These are phyloP conservation scores for Watsonalla cultraria DNA, from an alignment of 2,888 invertebrate genomes.

Conservation along the genomic window DNA sequence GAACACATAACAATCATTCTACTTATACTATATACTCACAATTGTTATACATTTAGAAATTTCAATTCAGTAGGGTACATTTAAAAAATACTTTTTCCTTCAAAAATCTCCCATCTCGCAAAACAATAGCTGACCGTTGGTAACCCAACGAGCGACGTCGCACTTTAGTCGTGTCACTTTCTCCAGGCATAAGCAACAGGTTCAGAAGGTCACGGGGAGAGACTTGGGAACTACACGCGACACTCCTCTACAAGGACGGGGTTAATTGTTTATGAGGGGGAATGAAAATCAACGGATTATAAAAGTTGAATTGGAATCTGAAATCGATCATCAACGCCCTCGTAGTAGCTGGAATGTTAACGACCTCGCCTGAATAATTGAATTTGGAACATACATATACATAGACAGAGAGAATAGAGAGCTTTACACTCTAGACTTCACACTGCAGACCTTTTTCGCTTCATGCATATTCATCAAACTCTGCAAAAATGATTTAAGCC, in stretches of 20 bases:
- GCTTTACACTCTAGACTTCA: no score
- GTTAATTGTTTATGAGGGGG: slow-evolving; percentile 8
- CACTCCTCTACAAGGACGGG: slow-evolving; percentile 11
- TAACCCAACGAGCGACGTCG: slow-evolving; percentile 57
- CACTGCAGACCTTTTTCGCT: no score
- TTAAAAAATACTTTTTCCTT: background rate
- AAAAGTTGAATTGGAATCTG: background rate
- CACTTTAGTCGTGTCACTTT: slow-evolving; percentile 60
- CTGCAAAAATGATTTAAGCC: no score
- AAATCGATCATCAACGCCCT: background rate
- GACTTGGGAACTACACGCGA: slow-evolving; percentile 32
- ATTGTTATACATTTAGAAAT: no score
- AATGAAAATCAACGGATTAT: background rate
- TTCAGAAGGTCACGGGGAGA: slow-evolving; percentile 56
- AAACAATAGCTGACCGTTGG: slow-evolving; percentile 19
- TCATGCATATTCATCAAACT: no score
- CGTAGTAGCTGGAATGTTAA: background rate
- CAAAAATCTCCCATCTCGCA: background rate
- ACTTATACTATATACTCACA: no score
- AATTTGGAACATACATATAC: background rate
- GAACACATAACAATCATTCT: background rate
- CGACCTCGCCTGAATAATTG: background rate
- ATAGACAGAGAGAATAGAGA: background rate
- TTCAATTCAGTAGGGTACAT: background rate
- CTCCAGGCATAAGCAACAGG: slow-evolving; percentile 68